Conservation (phyloP, 2,888 invertebrate genomes). For the Metellina segmentata region DNA sequence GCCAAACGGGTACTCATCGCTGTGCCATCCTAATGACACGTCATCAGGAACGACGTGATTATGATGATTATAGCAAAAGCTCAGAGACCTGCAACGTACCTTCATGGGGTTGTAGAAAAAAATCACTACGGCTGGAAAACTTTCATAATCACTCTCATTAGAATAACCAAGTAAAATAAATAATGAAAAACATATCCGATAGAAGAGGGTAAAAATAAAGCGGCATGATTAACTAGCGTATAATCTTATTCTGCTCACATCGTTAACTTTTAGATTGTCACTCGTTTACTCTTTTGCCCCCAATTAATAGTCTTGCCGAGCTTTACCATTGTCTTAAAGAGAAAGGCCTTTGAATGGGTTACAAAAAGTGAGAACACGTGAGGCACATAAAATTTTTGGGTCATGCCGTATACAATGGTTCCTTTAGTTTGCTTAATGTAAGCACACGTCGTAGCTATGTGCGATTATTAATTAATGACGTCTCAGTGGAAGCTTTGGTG, state of each 20-base stretch:
- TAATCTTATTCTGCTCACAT: constrained; percentile 59
- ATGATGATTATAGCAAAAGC: constrained; percentile 57
- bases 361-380: constrained; percentile 6
- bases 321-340: constrained; percentile 8
- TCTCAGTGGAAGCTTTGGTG: too few relatives aligned
- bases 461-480: too few relatives aligned
- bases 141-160: constrained; percentile 72
- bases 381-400: neutral
- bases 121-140: constrained; percentile 35
- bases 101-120: constrained; percentile 16
- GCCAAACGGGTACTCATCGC: constrained; percentile 41
- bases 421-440: too few relatives aligned
- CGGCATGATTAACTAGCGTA: constrained; percentile 50
- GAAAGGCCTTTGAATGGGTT: constrained; percentile 15
- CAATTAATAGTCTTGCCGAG: constrained; percentile 15
- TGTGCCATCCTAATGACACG: constrained; percentile 55
- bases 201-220: constrained; percentile 30
- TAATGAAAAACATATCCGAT: constrained; percentile 37
- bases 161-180: constrained; percentile 62
- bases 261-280: constrained; percentile 65
- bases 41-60: constrained; percentile 53
- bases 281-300: constrained; percentile 24
- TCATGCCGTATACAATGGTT: too few relatives aligned
- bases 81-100: neutral
- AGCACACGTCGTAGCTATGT: too few relatives aligned